Conservation (phyloP, 2,113 vertebrate genomes). For the Cololabis saira region DNA sequence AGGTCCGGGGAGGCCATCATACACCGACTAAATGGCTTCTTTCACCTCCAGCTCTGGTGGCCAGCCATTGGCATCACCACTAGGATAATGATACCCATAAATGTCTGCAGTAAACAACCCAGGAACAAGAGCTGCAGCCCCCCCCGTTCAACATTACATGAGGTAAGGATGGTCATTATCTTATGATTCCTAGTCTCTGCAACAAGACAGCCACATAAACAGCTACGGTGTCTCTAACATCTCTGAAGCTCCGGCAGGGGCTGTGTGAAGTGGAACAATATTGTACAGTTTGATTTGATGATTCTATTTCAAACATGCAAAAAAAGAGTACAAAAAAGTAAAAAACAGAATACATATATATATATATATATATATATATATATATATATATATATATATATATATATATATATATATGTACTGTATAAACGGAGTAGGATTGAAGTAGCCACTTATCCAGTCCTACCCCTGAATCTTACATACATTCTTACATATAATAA, state of each 20-base stretch:
- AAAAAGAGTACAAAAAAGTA: too few species aligned
- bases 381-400: too few species aligned
- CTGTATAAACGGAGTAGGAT: too few species aligned
- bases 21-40: constrained; percentile 85
- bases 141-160: constrained; percentile 49
- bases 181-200: constrained; percentile 29
- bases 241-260: constrained; percentile 6
- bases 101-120: constrained; percentile 75
- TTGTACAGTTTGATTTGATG: too few species aligned
- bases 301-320: too few species aligned
- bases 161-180: constrained; percentile 61
- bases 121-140: constrained; percentile 41
- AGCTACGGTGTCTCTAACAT: constrained; percentile 7
- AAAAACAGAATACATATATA: too few species aligned
- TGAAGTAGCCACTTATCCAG: too few species aligned
- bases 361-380: too few species aligned
- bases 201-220: constrained; percentile 9
- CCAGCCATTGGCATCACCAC: constrained; percentile 76
- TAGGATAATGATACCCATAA: constrained; percentile 83
- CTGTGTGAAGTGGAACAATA: neutral
- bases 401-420: too few species aligned
- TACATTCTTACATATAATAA: too few species aligned
- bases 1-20: constrained; percentile 76
- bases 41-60: constrained; percentile 86
- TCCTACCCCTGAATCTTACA: too few species aligned